Conservation (phyloP, 2,797 vertebrate species). For the Argyrosomus regius region DNA sequence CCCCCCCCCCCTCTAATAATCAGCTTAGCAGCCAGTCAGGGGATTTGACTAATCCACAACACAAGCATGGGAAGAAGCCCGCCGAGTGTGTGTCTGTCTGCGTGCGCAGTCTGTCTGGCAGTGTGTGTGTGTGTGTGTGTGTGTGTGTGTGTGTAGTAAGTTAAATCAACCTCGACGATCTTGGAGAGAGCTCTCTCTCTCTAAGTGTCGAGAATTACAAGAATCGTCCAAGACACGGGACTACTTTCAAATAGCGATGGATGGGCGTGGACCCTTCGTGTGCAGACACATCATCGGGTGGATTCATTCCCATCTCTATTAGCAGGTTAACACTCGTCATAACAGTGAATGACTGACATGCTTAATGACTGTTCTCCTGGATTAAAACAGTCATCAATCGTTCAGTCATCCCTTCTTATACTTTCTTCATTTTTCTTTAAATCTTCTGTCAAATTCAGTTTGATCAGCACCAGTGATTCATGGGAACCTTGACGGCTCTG, state of each 20-base stretch:
- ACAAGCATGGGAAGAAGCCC: slow-evolving; percentile 73
- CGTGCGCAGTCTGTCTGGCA: slow-evolving; percentile 27
- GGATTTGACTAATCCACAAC: slow-evolving; percentile 83
- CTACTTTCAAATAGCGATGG: slow-evolving; percentile 16
- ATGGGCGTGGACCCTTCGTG: slow-evolving; percentile 27
- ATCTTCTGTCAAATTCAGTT: slow-evolving; percentile 25
- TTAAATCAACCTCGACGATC: slow-evolving; percentile 56
- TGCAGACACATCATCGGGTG: slow-evolving; percentile 32
- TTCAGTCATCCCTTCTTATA: slow-evolving; percentile 7
- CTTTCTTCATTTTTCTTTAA: slow-evolving; percentile 8
- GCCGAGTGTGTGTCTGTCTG: slow-evolving; percentile 58
- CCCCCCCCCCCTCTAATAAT: slow-evolving; percentile 66
- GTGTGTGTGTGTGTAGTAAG: slow-evolving; percentile 41
- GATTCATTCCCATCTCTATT: slow-evolving; percentile 34
- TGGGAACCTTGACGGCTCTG: slow-evolving; percentile 14
- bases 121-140: slow-evolving; percentile 29
- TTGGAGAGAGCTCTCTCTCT: slow-evolving; percentile 21
- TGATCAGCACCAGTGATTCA: slow-evolving; percentile 37
- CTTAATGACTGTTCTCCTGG: slow-evolving; percentile 2
- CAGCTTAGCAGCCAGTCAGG: slow-evolving; percentile 81
- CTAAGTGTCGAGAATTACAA: slow-evolving; percentile 33
- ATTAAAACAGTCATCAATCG: slow-evolving; percentile 30
- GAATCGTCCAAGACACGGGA: slow-evolving; percentile 28
- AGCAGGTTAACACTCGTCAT: slow-evolving; percentile 36
- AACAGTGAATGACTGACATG: slow-evolving; percentile 11